These are phyloP conservation scores for Enchytraeus crypticus DNA, from an alignment of 2,888 invertebrate genomes.

Conservation along the genomic window DNA sequence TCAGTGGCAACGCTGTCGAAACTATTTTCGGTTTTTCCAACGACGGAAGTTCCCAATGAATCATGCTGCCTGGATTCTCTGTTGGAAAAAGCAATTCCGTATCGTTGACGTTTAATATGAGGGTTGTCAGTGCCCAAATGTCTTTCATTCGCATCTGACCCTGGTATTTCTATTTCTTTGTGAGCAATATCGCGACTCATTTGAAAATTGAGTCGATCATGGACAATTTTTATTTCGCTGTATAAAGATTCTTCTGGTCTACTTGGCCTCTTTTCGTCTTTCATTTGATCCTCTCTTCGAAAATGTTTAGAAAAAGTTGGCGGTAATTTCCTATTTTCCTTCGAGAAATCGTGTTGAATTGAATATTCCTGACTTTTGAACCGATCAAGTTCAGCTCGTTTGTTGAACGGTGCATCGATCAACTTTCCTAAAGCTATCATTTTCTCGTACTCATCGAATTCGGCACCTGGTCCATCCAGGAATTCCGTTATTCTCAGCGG, in stretches of 20 bases:
- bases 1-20: slow-evolving; percentile 52
- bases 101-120: not conserved
- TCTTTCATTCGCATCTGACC: no score
- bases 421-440: not conserved
- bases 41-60: not conserved
- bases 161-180: not conserved
- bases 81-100: slow-evolving; percentile 1
- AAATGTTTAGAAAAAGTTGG: not conserved
- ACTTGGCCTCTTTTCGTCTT: not conserved
- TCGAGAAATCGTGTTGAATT: no score
- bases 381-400: not conserved
- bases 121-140: no score
- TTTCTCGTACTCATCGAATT: slow-evolving; percentile 4
- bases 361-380: no score
- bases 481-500: slow-evolving; percentile 15
- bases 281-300: not conserved
- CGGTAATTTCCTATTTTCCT: no score
- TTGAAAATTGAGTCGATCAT: no score
- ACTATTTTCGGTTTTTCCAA: slow-evolving; percentile 42
- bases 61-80: not conserved
- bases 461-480: slow-evolving; percentile 9
- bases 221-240: no score
- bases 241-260: not conserved
- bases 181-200: no score
- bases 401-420: not conserved